Evolutionary conservation across 37 sponge, comb jelly and placozoan species (phyloP), one percentile per base, ranked within the genome.

Genomic region (Petrosia ficiformis): DNA sequence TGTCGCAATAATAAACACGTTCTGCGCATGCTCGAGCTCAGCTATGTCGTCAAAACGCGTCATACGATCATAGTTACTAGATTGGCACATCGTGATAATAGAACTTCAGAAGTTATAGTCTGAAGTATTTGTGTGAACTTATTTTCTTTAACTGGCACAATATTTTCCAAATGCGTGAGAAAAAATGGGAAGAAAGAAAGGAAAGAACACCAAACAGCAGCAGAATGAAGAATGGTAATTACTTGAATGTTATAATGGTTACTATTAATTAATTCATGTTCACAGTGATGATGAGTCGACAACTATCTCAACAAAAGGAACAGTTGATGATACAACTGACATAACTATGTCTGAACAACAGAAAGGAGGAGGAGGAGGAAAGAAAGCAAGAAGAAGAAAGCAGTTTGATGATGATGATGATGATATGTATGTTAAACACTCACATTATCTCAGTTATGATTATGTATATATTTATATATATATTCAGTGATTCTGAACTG

Each of bases 131-230:
- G n/a, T n/a, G n/a, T n/a, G n/a, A n/a, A n/a, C n/a, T n/a, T n/a
- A n/a, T n/a, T n/a, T n/a, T n/a, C n/a, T 8, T n/a, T 39, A 68
- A 39, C 70, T 30, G 4, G 39, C 70, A 11, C n/a, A 24, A 61
- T 29, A 26, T 24, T n/a, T 21, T 32, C 14, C 57, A 65, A 74
- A 65, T 68, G 72, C 52, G 69, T 44, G 59, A 85, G 71, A 70
- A 77, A 22, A 41, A 33, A 75, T 86, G 80, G 86, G 80, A 33
- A 79, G 59, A 59, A 86, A 86, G 86, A 86, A 86, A 68, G 86
- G 80, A 61, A 73, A 67, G 42, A 70, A 61, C 21, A 42, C 73
- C 58, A 61, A 35, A 19, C 36, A 39, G 70, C 42, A 59, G 41
- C 42, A 42, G 57, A 59, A 40, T 52, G 63, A 58, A 11, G 28